phyloP scores from a whole-genome alignment of 2,113 vertebrate genomes.

The Varanus salvator region DNA sequence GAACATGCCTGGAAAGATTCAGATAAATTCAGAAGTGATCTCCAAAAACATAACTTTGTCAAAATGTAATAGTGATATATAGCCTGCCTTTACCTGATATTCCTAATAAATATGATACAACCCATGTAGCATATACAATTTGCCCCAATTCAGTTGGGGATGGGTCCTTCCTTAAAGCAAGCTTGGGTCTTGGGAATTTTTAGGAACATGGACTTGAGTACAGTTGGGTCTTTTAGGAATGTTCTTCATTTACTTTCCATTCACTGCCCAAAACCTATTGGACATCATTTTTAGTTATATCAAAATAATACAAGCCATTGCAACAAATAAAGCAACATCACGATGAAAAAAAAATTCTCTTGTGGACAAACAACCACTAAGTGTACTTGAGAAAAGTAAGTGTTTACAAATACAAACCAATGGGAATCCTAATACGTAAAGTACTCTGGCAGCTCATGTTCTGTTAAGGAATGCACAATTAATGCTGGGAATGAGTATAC shows the following conservation, averaged over 20 bases:
- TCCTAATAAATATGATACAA: neutral
- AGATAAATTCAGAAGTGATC: neutral
- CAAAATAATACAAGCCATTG: neutral
- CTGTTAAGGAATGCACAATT: neutral
- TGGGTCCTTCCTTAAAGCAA: no score
- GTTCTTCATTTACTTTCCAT: neutral
- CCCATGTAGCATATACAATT: neutral
- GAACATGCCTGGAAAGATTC: neutral
- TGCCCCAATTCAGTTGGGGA: no score
- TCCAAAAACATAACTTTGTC: neutral
- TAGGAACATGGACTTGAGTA: no score
- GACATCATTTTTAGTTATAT: neutral
- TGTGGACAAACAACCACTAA: neutral
- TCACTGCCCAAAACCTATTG: neutral
- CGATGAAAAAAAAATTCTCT: neutral
- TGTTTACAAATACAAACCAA: neutral
- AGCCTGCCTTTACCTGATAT: neutral
- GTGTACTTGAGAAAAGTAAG: neutral
- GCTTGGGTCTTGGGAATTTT: no score
- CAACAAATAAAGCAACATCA: neutral
- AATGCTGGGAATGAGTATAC: neutral
- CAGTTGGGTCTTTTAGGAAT: neutral
- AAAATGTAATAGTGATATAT: neutral
- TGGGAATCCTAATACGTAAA: neutral
- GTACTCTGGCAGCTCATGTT: neutral